Evolutionary conservation across 35 echinoderm and acorn worm species (phyloP).

Genomic region (Nesometra sesokonis): DNA sequence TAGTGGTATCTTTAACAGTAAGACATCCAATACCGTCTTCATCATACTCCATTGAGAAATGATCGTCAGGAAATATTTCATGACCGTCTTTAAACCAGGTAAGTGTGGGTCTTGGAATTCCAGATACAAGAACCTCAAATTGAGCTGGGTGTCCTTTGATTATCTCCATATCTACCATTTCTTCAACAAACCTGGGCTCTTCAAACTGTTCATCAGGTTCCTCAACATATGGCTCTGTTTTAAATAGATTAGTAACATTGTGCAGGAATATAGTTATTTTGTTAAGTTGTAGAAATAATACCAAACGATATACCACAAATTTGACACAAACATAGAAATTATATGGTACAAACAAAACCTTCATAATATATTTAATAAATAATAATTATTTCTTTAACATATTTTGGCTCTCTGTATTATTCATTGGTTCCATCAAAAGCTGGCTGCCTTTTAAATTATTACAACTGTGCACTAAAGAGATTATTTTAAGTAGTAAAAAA

Average conservation of each 20-base stretch:
- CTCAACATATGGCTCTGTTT: background rate
- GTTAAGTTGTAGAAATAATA: background rate
- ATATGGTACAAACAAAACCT: no score
- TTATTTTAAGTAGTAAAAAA: no score
- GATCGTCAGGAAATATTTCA: conserved; percentile 63
- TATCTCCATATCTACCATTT: conserved; percentile 91
- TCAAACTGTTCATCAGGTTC: conserved; percentile 20
- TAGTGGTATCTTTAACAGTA: conserved; percentile 58
- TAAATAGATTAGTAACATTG: background rate
- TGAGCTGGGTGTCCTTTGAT: conserved; percentile 72
- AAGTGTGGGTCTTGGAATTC: conserved; percentile 62
- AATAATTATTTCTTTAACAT: no score
- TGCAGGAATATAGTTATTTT: background rate
- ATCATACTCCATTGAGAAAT: conserved; percentile 75
- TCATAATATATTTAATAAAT: no score
- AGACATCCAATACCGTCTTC: conserved; percentile 75
- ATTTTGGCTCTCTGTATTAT: no score
- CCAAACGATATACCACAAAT: no score
- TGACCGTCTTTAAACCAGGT: conserved; percentile 69
- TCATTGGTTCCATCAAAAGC: no score
- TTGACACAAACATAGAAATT: no score
- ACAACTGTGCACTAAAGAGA: no score
- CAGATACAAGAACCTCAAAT: conserved; percentile 91
- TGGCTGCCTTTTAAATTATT: no score
- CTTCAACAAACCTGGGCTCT: conserved; percentile 86